Evolutionary conservation across 2,888 invertebrate species (phyloP), one percentile per base, ranked within the genome.

Genomic region (Sussaba pulchella): DNA sequence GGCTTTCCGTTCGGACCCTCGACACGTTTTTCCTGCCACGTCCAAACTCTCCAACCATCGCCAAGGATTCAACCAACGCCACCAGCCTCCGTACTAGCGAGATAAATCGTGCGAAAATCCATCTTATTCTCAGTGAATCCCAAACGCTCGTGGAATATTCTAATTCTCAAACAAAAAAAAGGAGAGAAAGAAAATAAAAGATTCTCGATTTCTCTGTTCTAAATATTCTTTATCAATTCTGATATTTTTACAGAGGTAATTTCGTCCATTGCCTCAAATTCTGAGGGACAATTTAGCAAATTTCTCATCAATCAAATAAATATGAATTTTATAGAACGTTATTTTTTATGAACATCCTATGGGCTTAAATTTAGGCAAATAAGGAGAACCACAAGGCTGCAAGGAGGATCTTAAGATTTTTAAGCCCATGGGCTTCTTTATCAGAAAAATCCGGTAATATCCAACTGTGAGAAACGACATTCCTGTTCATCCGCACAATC

Each of bases 391-490:
- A n/a, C n/a, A n/a, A n/a, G n/a, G n/a, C n/a, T n/a, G n/a, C n/a
- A n/a, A n/a, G n/a, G n/a, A n/a, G n/a, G n/a, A n/a, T n/a, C n/a
- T n/a, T n/a, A n/a, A n/a, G n/a, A n/a, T n/a, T n/a, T n/a, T n/a
- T n/a, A n/a, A n/a, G n/a, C n/a, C n/a, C n/a, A n/a, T n/a, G n/a
- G n/a, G n/a, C n/a, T n/a, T n/a, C n/a, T n/a, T n/a, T n/a, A n/a
- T n/a, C n/a, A 31, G 31, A 31, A 31, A 31, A 31, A 31, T 6
- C 4, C 31, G 6, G 6, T 6, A 57, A 0, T 31, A 14, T 31
- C 31, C 26, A 45, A 71, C 74, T 66, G 50, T 64, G 70, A 61
- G 63, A 71, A 67, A 21, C 61, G 31, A 24, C 64, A 71, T 78
- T 78, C 67, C 47, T 57, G 26, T 39, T 31, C 57, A 9, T 14